These are phyloP conservation scores for Hoplostethus mediterraneus DNA, from an alignment of 2,797 vertebrate genomes.

Conservation along the genomic window DNA sequence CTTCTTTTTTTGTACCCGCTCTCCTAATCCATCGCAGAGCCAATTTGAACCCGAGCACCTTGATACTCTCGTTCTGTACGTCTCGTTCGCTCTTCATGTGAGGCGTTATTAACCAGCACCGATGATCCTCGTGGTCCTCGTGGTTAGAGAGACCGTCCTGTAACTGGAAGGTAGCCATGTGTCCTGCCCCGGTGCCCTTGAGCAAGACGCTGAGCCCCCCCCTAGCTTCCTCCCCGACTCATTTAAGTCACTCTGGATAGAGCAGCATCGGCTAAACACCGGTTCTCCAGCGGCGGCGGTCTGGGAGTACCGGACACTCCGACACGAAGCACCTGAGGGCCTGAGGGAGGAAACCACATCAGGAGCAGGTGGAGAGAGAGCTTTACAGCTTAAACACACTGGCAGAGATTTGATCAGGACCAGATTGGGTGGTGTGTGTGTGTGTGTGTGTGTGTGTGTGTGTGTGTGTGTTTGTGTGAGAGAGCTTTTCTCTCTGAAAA, in stretches of 20 bases:
- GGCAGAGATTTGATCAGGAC: constrained; percentile 32
- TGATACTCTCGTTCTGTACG: too few relatives aligned
- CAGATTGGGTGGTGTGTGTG: constrained; percentile 39
- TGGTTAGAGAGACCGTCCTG: too few relatives aligned
- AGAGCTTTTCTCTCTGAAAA: neutral
- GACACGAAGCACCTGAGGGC: constrained; percentile 2
- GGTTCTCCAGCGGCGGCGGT: constrained; percentile 18
- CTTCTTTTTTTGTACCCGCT: neutral
- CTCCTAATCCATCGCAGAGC: too few relatives aligned
- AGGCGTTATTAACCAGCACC: too few relatives aligned
- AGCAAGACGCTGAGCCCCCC: neutral
- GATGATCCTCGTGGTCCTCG: too few relatives aligned
- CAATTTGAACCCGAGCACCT: too few relatives aligned
- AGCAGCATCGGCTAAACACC: too few relatives aligned
- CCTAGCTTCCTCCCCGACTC: too few relatives aligned
- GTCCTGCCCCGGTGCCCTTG: neutral
- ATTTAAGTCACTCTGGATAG: too few relatives aligned
- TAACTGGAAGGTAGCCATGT: too few relatives aligned
- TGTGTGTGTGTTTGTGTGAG: neutral
- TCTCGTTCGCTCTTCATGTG: too few relatives aligned
- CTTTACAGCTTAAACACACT: constrained; percentile 39
- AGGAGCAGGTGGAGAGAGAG: constrained; percentile 55
- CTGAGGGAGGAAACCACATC: constrained; percentile 26
- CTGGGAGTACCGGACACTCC: constrained; percentile 10
- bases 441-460: neutral